Base-by-base conservation (phyloP, 2,888 invertebrate genomes). In the Scaptomyza reducta region DNA sequence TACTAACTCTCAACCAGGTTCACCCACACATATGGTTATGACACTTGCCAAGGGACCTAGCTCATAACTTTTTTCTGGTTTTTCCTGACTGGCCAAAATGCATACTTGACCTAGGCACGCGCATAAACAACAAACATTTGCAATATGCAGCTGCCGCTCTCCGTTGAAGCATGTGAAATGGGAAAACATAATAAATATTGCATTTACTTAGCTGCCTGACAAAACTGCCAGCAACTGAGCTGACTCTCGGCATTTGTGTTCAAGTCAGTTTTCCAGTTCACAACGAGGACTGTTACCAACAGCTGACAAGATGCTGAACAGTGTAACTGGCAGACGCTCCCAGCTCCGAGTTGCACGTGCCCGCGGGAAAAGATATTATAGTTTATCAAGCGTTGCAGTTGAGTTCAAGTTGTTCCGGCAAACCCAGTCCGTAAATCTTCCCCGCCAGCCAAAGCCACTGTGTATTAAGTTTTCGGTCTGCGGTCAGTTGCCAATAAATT, bases 401-500 rank as follows among this genome's bases (percentile, higher is more conserved):
- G 40, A 38, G 66, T 61, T 65, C 68, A 31, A 61, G 62, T 61
- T 62, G 57, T n/a, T n/a, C 55, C 10, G 10, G 40, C 51, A 46
- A 38, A 44, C 41, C 33, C 46, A 53, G 56, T 44, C 57, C 63
- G 72, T 79, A 79, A 82, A 77, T 82, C 74, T 73, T 41, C 44
- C 50, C 46, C 44, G 25, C 57, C 65, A 51, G 47, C 55, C 29
- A 64, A 31, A 45, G 66, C 70, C 74, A 70, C 74, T 42, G 71
- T 65, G 67, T 70, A 74, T 81, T 74, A 65, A 71, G 74, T 73
- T 77, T 69, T 61, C 35, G 66, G 59, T 70, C 50, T 74, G 74
- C 60, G 79, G 82, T 75, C 70, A 70, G 66, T 54, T 75, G 61
- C 75, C 77, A 82, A 85, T 85, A 83, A 79, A 83, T 85, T 67